Evolutionary conservation across 2,888 invertebrate genomes (phyloP).

Genomic region (Saturnia japonica): DNA sequence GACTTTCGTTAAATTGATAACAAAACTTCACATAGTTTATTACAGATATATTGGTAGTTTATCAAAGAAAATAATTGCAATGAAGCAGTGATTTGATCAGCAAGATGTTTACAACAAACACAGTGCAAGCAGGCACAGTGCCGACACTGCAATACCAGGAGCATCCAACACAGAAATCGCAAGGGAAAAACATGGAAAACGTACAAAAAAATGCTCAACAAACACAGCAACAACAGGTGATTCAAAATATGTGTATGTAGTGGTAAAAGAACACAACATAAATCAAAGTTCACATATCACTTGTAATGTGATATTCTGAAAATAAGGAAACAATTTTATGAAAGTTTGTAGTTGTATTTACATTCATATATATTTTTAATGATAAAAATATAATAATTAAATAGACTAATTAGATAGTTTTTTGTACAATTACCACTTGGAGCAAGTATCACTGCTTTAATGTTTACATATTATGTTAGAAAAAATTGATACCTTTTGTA

Average conservation of each 20-base stretch:
- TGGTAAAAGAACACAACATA: neutral
- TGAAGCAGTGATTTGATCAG: conserved; percentile 31
- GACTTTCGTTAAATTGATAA: conserved; percentile 32
- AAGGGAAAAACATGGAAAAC: conserved; percentile 83
- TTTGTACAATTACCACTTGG: too few species aligned
- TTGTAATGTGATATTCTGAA: too few species aligned
- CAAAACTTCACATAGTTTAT: conserved; percentile 35
- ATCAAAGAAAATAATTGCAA: conserved; percentile 50
- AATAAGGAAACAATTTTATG: too few species aligned
- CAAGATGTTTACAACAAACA: conserved; percentile 83
- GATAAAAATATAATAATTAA: too few species aligned
- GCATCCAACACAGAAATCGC: conserved; percentile 82
- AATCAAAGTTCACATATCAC: too few species aligned
- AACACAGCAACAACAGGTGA: conserved; percentile 57
- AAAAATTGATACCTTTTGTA: too few species aligned
- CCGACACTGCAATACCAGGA: conserved; percentile 86
- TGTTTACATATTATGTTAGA: too few species aligned
- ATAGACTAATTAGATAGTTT: too few species aligned
- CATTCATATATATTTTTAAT: too few species aligned
- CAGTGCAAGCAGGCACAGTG: conserved; percentile 83
- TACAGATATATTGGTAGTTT: conserved; percentile 40
- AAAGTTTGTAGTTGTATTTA: too few species aligned
- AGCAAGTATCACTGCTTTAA: too few species aligned
- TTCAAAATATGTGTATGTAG: conserved; percentile 6
- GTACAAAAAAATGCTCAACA: conserved; percentile 82